Base-by-base conservation (phyloP, 2,797 vertebrate genomes). In the Acanthornis magna region DNA sequence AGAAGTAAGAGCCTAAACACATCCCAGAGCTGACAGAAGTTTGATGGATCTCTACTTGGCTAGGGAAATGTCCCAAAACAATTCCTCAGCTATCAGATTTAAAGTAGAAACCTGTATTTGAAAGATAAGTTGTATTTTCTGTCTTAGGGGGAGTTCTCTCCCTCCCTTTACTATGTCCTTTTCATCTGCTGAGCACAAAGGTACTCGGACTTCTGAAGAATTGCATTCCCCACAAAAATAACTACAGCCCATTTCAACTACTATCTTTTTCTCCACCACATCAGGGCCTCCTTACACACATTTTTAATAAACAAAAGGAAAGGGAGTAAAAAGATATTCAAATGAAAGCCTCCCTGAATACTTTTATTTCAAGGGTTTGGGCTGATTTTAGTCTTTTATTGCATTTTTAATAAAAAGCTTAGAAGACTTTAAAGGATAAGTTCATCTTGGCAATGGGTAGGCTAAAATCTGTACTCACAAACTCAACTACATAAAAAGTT, bases 381-480 rank as follows among this genome's bases (percentile, higher is more conserved):
- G 27, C 66, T 80, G 38, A 9, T 67, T 76, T 89, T 58, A 90
- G 86, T 51, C 17, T 89, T 93, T 89, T 88, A 91, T 77, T 94
- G 53, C 60, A 67, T 93, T 86, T 95, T 88, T 85, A 95, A 89
- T 94, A 91, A 91, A 95, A 94, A 88, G 50, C 62, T 93, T 89
- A 65, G 16, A 85, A 77, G 85, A 68, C 54, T 83, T 94, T 75
- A 83, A 80, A 93, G 62, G 42, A 32, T 77, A 91, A 89, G 16
- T 81, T 89, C 73, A 47, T 81, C 65, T 89, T 93, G 79, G 75
- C 78, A 93, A 74, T 6, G n/a, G n/a, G 43, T 34, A 80, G 57
- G 42, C 58, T 89, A 71, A 94, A 94, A 77, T 68, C 79, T 83
- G 53, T 26, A 32, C 65, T 85, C 60, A 22, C 1, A 10, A 80